These are phyloP conservation scores for Meloidogyne exigua DNA, from an alignment of 1,140 invertebrate genomes.

Conservation along the genomic window DNA sequence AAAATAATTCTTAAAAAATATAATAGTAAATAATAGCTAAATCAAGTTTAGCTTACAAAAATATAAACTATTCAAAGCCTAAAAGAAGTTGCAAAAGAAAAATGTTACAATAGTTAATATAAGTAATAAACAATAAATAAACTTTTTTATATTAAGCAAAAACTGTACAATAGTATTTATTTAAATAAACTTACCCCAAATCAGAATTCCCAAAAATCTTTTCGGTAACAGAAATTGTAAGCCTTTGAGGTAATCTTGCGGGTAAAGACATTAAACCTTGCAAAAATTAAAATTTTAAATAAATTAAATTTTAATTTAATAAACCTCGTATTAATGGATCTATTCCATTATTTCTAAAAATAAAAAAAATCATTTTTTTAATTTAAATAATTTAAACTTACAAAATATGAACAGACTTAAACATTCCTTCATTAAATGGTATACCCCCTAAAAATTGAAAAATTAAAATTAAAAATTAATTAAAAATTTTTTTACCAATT, in stretches of 20 bases:
- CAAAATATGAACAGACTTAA: slow-evolving; percentile 52
- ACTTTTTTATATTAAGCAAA: no score
- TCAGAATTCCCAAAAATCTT: slow-evolving; percentile 63
- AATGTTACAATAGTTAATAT: no score
- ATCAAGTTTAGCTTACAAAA: no score
- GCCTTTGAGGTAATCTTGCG: slow-evolving; percentile 55
- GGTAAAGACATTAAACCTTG: slow-evolving; percentile 53
- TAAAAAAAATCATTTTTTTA: not conserved
- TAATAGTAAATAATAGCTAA: no score
- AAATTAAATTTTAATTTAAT: slow-evolving; percentile 68
- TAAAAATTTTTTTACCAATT: slow-evolving; percentile 32
- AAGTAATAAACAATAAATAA: no score
- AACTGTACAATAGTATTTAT: not conserved
- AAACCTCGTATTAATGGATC: slow-evolving; percentile 64
- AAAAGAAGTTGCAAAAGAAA: no score
- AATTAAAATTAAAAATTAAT: not conserved
- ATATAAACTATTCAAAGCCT: no score
- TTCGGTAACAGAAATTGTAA: slow-evolving; percentile 62
- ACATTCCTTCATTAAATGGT: slow-evolving; percentile 64
- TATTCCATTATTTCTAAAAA: slow-evolving; percentile 60
- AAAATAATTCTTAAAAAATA: no score
- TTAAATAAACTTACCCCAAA: slow-evolving; percentile 39
- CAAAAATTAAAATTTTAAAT: slow-evolving; percentile 18
- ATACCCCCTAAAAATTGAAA: slow-evolving; percentile 47
- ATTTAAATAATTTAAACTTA: not conserved